Evolutionary conservation across 37 sponge, comb jelly and placozoan genomes (phyloP).

Genomic region (Chondrosia reniformis): DNA sequence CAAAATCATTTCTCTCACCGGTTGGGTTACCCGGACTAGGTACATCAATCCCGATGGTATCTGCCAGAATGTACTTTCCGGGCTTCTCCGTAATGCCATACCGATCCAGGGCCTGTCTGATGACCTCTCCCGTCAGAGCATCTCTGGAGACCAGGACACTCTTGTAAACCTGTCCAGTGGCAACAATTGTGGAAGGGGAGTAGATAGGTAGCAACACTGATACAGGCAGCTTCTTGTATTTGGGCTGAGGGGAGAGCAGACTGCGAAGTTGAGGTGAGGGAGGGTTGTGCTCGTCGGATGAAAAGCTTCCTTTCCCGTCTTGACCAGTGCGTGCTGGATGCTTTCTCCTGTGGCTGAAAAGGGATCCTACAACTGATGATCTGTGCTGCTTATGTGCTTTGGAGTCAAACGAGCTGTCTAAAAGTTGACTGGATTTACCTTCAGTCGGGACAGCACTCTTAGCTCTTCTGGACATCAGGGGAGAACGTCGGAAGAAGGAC

Average conservation of each 20-base stretch:
- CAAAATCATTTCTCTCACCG: constrained; percentile 3
- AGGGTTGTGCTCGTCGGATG: neutral
- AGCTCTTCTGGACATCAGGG: neutral
- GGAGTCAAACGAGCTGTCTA: neutral
- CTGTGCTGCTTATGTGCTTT: neutral
- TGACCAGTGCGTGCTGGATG: neutral
- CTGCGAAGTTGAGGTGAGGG: neutral
- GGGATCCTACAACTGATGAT: neutral
- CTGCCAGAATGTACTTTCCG: constrained; percentile 38
- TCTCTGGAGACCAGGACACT: constrained; percentile 65
- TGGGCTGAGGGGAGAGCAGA: neutral
- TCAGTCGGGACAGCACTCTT: neutral
- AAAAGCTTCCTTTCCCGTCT: neutral
- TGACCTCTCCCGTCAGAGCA: constrained; percentile 45
- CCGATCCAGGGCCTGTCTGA: constrained; percentile 63
- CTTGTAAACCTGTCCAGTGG: constrained; percentile 51
- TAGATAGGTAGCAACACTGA: neutral
- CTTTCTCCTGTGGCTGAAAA: constrained; percentile 28
- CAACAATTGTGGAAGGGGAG: neutral
- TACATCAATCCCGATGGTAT: constrained; percentile 57
- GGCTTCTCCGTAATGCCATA: constrained; percentile 42
- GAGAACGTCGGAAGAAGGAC: neutral
- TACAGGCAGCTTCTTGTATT: neutral
- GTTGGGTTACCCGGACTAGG: neutral
- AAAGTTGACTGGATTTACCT: neutral